These are phyloP conservation scores for Loris lydekkerianus DNA, from an alignment of 2,797 vertebrate genomes.

Conservation along the genomic window DNA sequence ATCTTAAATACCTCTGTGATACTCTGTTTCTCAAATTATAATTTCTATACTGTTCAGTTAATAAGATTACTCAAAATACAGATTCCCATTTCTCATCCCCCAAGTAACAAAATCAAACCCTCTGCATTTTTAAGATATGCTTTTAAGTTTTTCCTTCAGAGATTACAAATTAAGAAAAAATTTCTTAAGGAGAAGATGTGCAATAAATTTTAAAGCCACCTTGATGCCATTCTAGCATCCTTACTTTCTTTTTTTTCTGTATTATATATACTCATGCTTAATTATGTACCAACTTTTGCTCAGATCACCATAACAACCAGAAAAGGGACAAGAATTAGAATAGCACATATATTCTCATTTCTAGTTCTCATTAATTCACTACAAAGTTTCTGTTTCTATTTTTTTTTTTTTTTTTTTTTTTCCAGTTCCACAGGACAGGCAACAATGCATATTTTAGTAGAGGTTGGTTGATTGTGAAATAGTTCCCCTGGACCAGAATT, in stretches of 20 bases:
- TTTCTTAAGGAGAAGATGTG: neutral
- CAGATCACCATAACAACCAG: neutral
- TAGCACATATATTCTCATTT: neutral
- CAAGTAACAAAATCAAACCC: neutral
- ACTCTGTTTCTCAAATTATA: neutral
- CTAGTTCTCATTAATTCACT: conserved; percentile 6
- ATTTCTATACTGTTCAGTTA: neutral
- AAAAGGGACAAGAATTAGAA: neutral
- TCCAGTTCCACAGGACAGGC: conserved; percentile 43
- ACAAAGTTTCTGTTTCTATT: neutral
- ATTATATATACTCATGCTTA: neutral
- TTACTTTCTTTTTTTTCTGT: neutral
- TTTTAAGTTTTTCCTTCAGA: neutral
- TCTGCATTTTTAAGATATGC: neutral
- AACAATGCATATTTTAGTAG: conserved; percentile 73
- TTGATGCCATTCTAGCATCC: neutral
- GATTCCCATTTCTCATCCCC: neutral
- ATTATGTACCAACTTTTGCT: neutral
- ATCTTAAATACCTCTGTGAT: neutral
- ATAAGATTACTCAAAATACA: neutral
- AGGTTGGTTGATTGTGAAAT: conserved; percentile 73
- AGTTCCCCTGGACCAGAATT: conserved; percentile 75
- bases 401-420: conserved; percentile 9
- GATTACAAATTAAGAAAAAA: neutral
- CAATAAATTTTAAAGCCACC: neutral